These are phyloP conservation scores for Euphydryas editha DNA, from an alignment of 2,888 invertebrate species.

Conservation along the genomic window DNA sequence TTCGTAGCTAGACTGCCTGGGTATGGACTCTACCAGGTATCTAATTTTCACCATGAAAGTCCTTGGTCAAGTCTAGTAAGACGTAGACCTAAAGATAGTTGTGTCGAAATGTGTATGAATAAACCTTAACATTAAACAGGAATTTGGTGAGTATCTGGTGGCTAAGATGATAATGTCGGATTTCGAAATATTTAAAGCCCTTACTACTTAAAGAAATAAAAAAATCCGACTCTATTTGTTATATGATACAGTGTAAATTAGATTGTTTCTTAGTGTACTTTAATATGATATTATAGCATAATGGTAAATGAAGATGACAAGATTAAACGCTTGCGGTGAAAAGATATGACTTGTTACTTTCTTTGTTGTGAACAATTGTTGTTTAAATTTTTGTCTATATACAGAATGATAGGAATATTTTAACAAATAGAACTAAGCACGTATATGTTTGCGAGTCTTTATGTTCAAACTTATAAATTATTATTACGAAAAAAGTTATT, in stretches of 20 bases:
- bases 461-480: no score
- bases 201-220: not conserved
- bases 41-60: no score
- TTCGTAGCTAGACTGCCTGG: no score
- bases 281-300: not conserved
- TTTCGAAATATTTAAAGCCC: conserved; percentile 3
- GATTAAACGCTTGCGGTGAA: conserved; percentile 57
- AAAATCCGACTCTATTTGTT: not conserved
- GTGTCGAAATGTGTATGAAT: no score
- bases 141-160: no score
- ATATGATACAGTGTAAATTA: not conserved
- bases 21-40: no score
- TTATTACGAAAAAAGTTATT: not conserved
- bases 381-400: conserved; percentile 20
- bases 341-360: conserved; percentile 63
- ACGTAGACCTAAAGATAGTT: no score
- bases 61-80: no score
- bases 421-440: not conserved
- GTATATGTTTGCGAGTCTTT: no score
- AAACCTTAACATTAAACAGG: no score
- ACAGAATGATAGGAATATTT: conserved; percentile 30
- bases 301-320: conserved; percentile 42
- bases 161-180: no score
- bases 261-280: not conserved
- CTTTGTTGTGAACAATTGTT: conserved; percentile 58